A percentile compares a stretch with the other conserved stretches of the same genome.
phyloP scores from a whole-genome alignment of 37 sponge, comb jelly and placozoan genomes.

The Aphrocallistes beatrix region DNA sequence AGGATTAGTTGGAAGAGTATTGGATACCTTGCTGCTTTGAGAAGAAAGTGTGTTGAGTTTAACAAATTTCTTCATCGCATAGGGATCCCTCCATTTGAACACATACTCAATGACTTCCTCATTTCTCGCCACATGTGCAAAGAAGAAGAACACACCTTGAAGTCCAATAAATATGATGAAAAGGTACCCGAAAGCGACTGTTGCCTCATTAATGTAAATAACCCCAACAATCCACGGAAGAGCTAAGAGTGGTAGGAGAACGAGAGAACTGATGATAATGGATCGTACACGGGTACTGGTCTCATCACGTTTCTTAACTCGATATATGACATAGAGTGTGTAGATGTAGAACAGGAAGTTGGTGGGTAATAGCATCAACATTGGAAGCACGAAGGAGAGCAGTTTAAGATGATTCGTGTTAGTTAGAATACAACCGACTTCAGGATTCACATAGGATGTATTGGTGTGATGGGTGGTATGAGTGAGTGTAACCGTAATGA shows the following conservation, averaged over 20 bases:
- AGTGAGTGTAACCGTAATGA: background rate
- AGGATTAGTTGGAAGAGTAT: too few relatives aligned
- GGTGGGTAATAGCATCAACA: background rate
- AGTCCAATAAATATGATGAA: background rate
- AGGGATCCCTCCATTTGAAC: background rate
- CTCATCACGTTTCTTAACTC: background rate
- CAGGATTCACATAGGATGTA: background rate
- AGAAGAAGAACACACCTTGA: background rate
- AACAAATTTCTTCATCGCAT: background rate
- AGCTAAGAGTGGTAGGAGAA: background rate
- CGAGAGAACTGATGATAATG: background rate
- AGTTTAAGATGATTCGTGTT: background rate
- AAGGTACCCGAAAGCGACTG: background rate
- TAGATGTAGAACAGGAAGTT: background rate
- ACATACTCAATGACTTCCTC: background rate
- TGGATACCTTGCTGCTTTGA: background rate
- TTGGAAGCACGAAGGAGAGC: background rate
- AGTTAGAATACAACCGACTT: background rate
- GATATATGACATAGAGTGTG: background rate
- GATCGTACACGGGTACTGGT: background rate
- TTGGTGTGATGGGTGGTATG: too few relatives aligned
- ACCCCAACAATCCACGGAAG: background rate
- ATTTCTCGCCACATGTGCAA: background rate
- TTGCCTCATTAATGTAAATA: background rate
- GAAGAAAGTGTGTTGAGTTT: background rate